Percentiles rank a stretch among this genome's conserved stretches.
These are phyloP conservation scores for Dasypus novemcinctus DNA, from an alignment of 2,113 vertebrate species.

Conservation along the genomic window DNA sequence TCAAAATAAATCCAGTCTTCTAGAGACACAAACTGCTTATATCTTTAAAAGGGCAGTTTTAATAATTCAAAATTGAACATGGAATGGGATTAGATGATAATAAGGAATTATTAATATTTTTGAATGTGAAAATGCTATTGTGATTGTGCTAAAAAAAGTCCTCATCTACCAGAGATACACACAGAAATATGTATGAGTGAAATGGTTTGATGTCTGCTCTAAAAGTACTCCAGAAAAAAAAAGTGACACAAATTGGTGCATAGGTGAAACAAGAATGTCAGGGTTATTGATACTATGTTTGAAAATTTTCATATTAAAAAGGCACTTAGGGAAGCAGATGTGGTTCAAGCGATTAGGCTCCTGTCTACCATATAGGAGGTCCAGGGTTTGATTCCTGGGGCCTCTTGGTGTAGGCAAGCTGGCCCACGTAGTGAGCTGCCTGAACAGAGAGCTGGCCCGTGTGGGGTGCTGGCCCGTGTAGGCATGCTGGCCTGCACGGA, in stretches of 20 bases:
- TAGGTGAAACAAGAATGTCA: not conserved
- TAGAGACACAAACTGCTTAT: not conserved
- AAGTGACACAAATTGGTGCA: not conserved
- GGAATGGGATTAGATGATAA: not conserved
- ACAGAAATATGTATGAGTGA: not conserved
- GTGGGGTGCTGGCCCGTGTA: too few relatives aligned
- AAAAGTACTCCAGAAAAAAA: not conserved
- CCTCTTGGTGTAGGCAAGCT: too few relatives aligned
- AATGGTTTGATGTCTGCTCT: not conserved
- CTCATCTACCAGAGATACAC: not conserved
- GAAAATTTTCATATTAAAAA: not conserved
- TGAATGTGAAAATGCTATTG: not conserved
- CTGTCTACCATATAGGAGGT: too few relatives aligned
- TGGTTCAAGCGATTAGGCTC: too few relatives aligned
- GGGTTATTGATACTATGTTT: not conserved
- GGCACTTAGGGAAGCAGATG: too few relatives aligned
- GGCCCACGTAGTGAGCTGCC: too few relatives aligned
- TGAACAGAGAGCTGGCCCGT: too few relatives aligned
- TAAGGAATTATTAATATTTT: slow-evolving; percentile 28
- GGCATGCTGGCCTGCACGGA: too few relatives aligned
- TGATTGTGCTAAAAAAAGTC: not conserved
- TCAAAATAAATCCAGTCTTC: not conserved
- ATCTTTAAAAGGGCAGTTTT: not conserved
- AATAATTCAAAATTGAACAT: not conserved
- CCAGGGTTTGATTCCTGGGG: too few relatives aligned